Evolutionary conservation across 2,113 vertebrate genomes (phyloP).

Genomic region (Marmota monax): DNA sequence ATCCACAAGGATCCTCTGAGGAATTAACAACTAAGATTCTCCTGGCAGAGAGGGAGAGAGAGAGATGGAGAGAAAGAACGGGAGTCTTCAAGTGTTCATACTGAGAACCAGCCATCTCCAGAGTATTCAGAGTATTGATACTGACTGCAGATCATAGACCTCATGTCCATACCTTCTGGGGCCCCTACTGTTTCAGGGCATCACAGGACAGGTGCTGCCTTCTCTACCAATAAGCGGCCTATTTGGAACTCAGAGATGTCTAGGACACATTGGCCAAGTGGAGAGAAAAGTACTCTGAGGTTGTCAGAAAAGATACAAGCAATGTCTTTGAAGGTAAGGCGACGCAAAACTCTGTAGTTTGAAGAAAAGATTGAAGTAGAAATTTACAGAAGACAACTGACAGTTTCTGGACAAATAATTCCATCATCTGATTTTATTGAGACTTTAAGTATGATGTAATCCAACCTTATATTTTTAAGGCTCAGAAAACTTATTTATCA

Average conservation of each 20-base stretch:
- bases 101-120: neutral
- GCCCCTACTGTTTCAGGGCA: neutral
- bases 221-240: neutral
- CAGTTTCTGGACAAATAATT: conserved; percentile 45
- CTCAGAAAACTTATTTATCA: neutral
- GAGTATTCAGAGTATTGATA: neutral
- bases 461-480: neutral
- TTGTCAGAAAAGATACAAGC: neutral
- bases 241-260: neutral
- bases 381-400: conserved; percentile 31
- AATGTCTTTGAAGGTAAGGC: neutral
- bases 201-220: neutral
- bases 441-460: neutral
- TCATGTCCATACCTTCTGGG: neutral
- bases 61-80: too few relatives aligned
- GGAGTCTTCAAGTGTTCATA: neutral
- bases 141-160: neutral
- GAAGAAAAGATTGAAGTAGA: conserved; percentile 6
- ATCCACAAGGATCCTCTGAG: neutral
- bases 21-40: neutral
- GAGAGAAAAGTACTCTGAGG: neutral
- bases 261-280: neutral
- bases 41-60: neutral
- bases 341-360: neutral
- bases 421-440: conserved; percentile 46